Evolutionary conservation across 1,140 invertebrate genomes (phyloP), one percentile per base, ranked within the genome.

Genomic region (Philotrypesis tridentata): DNA sequence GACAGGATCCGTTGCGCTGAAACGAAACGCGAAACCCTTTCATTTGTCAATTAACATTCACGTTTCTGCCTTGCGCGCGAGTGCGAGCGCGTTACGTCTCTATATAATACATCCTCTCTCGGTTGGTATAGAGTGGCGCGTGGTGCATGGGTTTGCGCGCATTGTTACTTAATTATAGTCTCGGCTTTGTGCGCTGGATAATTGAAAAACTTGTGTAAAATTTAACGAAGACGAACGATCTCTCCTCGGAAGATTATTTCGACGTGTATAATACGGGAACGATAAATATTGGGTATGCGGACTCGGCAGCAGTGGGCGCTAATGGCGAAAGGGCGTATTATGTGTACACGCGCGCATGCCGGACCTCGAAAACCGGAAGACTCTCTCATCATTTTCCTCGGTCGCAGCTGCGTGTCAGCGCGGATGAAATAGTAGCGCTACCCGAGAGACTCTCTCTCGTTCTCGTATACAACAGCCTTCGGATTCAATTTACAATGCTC

Each of bases 401-500:
- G 80, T 71, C 83, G 83, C 83, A 78, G 81, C 75, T 79, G 79
- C 80, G 79, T 87, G 85, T 85, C 85, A 87, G 85, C 80, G 72
- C 72, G 84, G 79, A 87, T 86, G 85, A 87, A 87, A 87, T 86
- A 86, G 87, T 86, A 86, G 85, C 83, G 82, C 68, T 68, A 55
- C 33, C 25, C 29, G 33, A 61, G 78, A 79, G 81, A 68, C 65
- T 17, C 33, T 27, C 61, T n/a, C 79, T 86, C 84, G 84, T 84
- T 86, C 84, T 83, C 82, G 82, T 81, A 85, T 85, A 82, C 84
- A 83, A 85, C 85, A 85, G 83, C 84, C 84, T 87, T 87, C 86
- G 84, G 84, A 87, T 87, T 87, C 87, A 87, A 87, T 87, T 87
- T 86, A 87, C 87, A 80, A 80, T 80, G 70, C 48, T n/a, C 40